Percentiles rank a stretch among this genome's conserved stretches.
Evolutionary conservation across 2,888 invertebrate genomes (phyloP).

Genomic region (Drosophila seclusa): DNA sequence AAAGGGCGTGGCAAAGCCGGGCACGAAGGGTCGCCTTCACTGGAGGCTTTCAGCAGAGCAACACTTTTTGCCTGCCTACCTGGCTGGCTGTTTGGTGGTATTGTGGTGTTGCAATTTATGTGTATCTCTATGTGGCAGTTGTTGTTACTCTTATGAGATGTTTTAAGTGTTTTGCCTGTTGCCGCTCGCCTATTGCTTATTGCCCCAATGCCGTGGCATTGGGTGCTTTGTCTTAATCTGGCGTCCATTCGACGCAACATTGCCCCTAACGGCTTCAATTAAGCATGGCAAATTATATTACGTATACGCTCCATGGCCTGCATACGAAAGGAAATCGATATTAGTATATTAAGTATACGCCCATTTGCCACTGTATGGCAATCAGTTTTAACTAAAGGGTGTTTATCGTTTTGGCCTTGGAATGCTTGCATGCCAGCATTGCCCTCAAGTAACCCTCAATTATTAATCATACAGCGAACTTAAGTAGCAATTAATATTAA

Average conservation of each 20-base stretch:
- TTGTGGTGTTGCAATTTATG: constrained; percentile 61
- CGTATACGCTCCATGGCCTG: constrained; percentile 20
- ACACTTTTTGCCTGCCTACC: constrained; percentile 8
- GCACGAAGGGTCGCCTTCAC: neutral
- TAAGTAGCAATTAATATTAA: neutral
- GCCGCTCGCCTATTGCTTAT: constrained; percentile 17
- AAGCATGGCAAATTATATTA: constrained; percentile 47
- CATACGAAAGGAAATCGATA: constrained; percentile 30
- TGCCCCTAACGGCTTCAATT: constrained; percentile 67
- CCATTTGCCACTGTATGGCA: neutral
- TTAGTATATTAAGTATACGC: constrained; percentile 9
- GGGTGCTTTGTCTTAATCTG: constrained; percentile 75
- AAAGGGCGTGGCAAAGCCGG: neutral
- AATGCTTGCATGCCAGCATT: neutral
- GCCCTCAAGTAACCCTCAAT: neutral
- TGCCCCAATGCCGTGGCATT: constrained; percentile 29
- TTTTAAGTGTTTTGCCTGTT: constrained; percentile 27
- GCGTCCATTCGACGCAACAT: constrained; percentile 60
- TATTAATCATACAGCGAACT: neutral
- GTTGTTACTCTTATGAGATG: constrained; percentile 40
- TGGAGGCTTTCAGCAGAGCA: constrained; percentile 10
- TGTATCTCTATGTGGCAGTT: constrained; percentile 4
- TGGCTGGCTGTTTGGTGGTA: constrained; percentile 9
- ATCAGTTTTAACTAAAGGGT: neutral
- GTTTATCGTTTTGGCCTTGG: neutral